These are phyloP conservation scores for Apamea sordens DNA, from an alignment of 2,888 invertebrate genomes.

Conservation along the genomic window DNA sequence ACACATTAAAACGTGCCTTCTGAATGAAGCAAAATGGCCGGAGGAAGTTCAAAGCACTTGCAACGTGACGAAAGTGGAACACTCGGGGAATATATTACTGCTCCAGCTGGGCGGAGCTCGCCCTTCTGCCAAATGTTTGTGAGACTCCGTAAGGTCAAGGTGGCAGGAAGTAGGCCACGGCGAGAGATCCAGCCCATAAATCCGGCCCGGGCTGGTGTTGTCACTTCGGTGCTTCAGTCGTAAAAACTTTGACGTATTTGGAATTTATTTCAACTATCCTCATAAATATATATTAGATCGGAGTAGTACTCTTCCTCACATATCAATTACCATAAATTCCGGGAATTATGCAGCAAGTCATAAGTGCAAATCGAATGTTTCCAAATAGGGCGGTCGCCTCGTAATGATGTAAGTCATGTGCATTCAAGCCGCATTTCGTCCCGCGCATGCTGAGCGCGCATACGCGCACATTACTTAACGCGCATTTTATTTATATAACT, in stretches of 20 bases:
- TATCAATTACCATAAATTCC: slow-evolving; percentile 66
- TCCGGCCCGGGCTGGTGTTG: slow-evolving; percentile 52
- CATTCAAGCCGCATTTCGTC: slow-evolving; percentile 73
- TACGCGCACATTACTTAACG: slow-evolving; percentile 32
- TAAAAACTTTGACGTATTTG: slow-evolving; percentile 59
- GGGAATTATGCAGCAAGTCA: slow-evolving; percentile 58
- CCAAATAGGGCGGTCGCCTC: slow-evolving; percentile 62
- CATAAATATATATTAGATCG: slow-evolving; percentile 60
- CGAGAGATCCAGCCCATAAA: slow-evolving; percentile 49
- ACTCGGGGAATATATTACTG: slow-evolving; percentile 60
- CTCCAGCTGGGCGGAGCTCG: slow-evolving; percentile 57
- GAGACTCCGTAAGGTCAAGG: slow-evolving; percentile 61
- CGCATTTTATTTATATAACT: slow-evolving; percentile 42
- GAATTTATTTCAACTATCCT: slow-evolving; percentile 57
- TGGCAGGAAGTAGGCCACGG: slow-evolving; percentile 58
- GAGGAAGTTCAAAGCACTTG: slow-evolving; percentile 53
- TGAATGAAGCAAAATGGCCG: slow-evolving; percentile 43
- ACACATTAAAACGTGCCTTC: slow-evolving; percentile 29
- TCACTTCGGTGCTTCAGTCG: slow-evolving; percentile 59
- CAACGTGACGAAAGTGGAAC: slow-evolving; percentile 59
- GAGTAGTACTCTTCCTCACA: slow-evolving; percentile 53
- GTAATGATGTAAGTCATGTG: slow-evolving; percentile 72
- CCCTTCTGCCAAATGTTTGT: slow-evolving; percentile 66
- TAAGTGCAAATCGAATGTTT: slow-evolving; percentile 63
- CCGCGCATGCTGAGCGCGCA: slow-evolving; percentile 50